A percentile compares a stretch with the other conserved stretches of the same genome.
phyloP scores from a whole-genome alignment of 2,888 invertebrate genomes.

The Eucera pruinosa region DNA sequence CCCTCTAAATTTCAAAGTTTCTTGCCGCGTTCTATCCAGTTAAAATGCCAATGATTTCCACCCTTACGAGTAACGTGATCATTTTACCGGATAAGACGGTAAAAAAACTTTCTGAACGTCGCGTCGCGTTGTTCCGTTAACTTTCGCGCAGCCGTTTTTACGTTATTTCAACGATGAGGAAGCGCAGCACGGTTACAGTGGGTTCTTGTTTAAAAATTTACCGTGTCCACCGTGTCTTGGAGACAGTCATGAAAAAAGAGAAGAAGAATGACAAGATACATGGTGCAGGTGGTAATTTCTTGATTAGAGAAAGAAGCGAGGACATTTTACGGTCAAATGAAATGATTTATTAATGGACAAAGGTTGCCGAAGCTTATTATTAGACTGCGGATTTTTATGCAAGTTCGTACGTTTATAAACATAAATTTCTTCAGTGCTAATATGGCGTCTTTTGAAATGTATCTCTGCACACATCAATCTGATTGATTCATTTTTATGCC shows the following conservation, averaged over 20 bases:
- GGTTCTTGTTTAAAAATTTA: conserved; percentile 11
- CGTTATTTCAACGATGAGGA: neutral
- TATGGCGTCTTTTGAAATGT: too few relatives aligned
- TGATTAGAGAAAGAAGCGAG: neutral
- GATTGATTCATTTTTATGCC: too few relatives aligned
- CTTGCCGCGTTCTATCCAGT: neutral
- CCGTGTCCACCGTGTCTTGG: neutral
- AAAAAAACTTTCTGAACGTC: neutral
- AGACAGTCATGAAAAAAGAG: neutral
- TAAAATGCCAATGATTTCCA: neutral
- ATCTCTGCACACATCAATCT: too few relatives aligned
- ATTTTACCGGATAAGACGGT: neutral
- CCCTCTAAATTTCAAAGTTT: neutral
- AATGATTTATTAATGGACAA: too few relatives aligned
- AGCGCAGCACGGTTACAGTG: neutral
- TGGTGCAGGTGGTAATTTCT: conserved; percentile 5
- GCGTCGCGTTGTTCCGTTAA: too few relatives aligned
- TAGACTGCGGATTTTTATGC: too few relatives aligned
- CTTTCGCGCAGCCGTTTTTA: neutral
- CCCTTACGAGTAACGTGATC: neutral
- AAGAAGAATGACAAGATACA: neutral
- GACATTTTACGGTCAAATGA: too few relatives aligned
- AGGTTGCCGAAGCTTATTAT: too few relatives aligned
- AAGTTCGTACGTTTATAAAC: too few relatives aligned
- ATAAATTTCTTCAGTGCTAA: too few relatives aligned